Evolutionary conservation across 2,888 invertebrate genomes (phyloP), one percentile per base, ranked within the genome.

Genomic region (Seira musarum): DNA sequence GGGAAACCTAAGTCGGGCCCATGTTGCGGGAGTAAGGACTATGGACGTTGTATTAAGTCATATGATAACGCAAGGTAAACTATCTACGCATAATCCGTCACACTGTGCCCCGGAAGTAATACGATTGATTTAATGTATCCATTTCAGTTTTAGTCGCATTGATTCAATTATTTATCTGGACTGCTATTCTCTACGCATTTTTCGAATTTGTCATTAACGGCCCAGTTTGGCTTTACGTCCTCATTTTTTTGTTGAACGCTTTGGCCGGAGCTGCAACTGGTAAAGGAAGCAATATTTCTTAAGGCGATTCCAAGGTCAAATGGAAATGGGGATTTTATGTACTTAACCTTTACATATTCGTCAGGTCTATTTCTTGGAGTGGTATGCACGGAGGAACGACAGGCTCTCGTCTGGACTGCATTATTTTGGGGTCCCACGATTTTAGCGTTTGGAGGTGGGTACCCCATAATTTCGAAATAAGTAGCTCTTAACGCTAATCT

Each of bases 1-100:
- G 24, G 77, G 77, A 15, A 70, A 53, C 2, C 61, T 70, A n/a
- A 35, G 19, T 21, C 64, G 77, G n/a, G 77, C 77, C 3, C 46
- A 19, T 6, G 70, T 60, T 2, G 77, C 77, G 15, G 77, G 77
- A 35, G 60, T 77, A 1, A 6, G 5, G 1, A 65, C 53, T 5
- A 0, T 8, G 13, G 77, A 77, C 2, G 60, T 70, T 15, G 22
- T 77, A n/a, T 0, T 57, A 2, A 64, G 70, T 1, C 70, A 77
- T 24, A 22, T 77, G 25, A 8, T 70, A 6, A 49, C 77, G 1
- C 77, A 77, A 65, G 24, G 10, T 15, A 3, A 30, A 30, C 8
- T 8, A 30, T 30, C 30, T 30, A n/a, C n/a, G n/a, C n/a, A n/a
- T n/a, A n/a, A n/a, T n/a, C n/a, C n/a, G n/a, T n/a, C n/a, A n/a